Conservation (phyloP, 2,888 invertebrate species). For the Drosophila melanosoma region DNA sequence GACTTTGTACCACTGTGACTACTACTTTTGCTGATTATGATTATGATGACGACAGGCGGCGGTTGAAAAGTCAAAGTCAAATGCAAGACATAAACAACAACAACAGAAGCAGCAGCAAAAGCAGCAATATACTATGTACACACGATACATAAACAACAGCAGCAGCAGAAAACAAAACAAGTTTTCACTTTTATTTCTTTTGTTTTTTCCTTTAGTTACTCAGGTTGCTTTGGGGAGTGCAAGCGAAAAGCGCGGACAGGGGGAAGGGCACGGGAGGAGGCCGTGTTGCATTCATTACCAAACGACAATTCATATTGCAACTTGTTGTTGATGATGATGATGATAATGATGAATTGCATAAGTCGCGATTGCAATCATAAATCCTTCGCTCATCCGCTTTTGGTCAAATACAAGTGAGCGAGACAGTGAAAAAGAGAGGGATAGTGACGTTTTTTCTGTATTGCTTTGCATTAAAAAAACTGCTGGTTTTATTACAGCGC, state of each 20-base stretch:
- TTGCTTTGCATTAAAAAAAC: constrained; percentile 7
- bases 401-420: constrained; percentile 34
- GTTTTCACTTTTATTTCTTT: constrained; percentile 73
- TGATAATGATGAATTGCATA: constrained; percentile 74
- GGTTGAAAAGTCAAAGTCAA: constrained; percentile 81
- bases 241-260: neutral
- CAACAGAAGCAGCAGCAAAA: constrained; percentile 38
- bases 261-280: neutral
- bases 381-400: constrained; percentile 57
- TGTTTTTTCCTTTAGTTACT: constrained; percentile 49
- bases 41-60: constrained; percentile 63
- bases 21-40: constrained; percentile 38
- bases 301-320: constrained; percentile 74
- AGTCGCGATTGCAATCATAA: constrained; percentile 68
- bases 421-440: neutral
- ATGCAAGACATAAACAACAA: constrained; percentile 64
- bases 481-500: constrained; percentile 52
- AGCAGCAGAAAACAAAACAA: constrained; percentile 64
- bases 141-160: constrained; percentile 45
- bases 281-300: constrained; percentile 69
- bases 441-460: neutral
- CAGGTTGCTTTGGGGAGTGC: constrained; percentile 42
- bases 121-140: constrained; percentile 46
- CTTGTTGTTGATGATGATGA: constrained; percentile 54
- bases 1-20: constrained; percentile 38